Base-by-base conservation (phyloP, 2,113 vertebrate species). In the Megaptera novaeangliae region DNA sequence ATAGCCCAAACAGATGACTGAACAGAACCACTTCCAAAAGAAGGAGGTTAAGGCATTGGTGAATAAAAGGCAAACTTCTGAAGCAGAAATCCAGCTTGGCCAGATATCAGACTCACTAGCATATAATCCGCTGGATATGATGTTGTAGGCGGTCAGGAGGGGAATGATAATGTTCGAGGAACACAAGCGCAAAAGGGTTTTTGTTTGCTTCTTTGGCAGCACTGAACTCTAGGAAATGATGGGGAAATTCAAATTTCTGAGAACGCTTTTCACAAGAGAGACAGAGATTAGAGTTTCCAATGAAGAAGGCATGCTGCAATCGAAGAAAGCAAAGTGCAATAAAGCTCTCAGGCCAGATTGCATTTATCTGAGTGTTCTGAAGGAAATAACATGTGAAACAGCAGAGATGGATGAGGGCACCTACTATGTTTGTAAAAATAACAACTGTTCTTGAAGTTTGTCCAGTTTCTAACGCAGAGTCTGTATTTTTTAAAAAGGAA, bases 181-280 rank as follows among this genome's bases (percentile, higher is more conserved):
- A 61, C 27, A n/a, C 15, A 41, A 55, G 31, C 23, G 75, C 72
- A 75, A 59, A 77, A 89, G 4, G 4, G 34, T 44, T 96, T 96
- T 85, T 94, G 82, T 97, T 96, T 83, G 21, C 29, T 64, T 94
- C 36, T 92, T 92, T 96, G 95, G 90, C 92, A 96, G 39, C 12
- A 34, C 41, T 72, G 61, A 44, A 72, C 74, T 97, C 90, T 72
- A 85, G 80, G 97, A 98, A 98, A 90, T 68, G 69, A 97, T 96
- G 84, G 71, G 39, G 97, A 97, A 97, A 93, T 94, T 94, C 92
- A 83, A 8, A 59, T 94, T 97, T 97, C 97, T 92, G 80, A 97
- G 97, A 97, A 96, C 2, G 1, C 29, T 88, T 96, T 95, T 96
- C 87, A 96, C 86, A 92, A 87, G 89, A 94, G 95, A 78, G 36